Conservation (phyloP, 2,113 vertebrate species). For the Ctenomys sociabilis region DNA sequence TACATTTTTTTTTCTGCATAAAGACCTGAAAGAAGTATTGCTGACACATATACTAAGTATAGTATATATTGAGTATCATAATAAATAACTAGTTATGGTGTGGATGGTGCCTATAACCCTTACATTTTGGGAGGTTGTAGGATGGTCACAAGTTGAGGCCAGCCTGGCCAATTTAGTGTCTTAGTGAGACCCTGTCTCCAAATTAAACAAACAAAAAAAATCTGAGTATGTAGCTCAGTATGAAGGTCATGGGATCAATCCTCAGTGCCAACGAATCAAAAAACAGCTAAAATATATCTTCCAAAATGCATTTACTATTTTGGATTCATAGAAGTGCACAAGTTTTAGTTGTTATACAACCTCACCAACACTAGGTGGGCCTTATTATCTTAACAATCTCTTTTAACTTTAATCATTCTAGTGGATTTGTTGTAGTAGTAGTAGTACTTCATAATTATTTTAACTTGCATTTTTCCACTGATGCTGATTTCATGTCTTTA, state of each 20-base stretch:
- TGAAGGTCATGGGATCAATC: neutral
- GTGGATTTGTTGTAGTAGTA: neutral
- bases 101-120: neutral
- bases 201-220: neutral
- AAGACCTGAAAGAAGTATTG: neutral
- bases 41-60: neutral
- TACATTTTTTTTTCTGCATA: neutral
- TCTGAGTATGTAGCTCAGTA: neutral
- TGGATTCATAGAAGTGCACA: neutral
- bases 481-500: neutral
- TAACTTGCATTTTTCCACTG: neutral
- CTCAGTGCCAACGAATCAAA: neutral
- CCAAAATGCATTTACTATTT: neutral
- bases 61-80: neutral
- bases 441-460: neutral
- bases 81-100: neutral
- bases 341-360: neutral
- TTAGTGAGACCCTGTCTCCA: neutral
- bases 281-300: neutral
- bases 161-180: neutral
- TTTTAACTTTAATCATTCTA: neutral
- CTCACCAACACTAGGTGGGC: neutral
- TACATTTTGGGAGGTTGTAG: neutral
- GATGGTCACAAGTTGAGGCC: neutral
- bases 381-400: no score